These are phyloP conservation scores for Lochmaea crataegi DNA, from an alignment of 2,888 invertebrate genomes.

Conservation along the genomic window DNA sequence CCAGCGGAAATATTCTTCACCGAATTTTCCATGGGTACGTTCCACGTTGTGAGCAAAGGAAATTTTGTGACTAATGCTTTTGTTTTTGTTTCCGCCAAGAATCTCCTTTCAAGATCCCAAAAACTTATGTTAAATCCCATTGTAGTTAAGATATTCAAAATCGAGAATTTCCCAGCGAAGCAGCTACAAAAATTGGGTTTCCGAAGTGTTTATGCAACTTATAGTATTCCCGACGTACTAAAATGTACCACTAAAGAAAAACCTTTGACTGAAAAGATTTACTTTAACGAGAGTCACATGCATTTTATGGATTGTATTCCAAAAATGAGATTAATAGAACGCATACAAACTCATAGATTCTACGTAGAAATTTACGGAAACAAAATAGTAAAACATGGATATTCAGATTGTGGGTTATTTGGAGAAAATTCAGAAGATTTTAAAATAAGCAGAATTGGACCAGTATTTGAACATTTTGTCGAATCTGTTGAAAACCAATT, in stretches of 20 bases:
- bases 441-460: slow-evolving; percentile 28
- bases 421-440: slow-evolving; percentile 36
- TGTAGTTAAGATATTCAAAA: slow-evolving; percentile 50
- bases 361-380: slow-evolving; percentile 46
- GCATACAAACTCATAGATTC: slow-evolving; percentile 46
- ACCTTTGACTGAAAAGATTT: slow-evolving; percentile 41
- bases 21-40: slow-evolving; percentile 41
- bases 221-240: slow-evolving; percentile 47
- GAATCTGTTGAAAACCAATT: not conserved
- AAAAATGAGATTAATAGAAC: slow-evolving; percentile 50
- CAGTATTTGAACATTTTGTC: slow-evolving; percentile 23
- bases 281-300: slow-evolving; percentile 50
- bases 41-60: slow-evolving; percentile 27
- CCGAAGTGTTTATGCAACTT: slow-evolving; percentile 35
- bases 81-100: slow-evolving; percentile 41
- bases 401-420: slow-evolving; percentile 32
- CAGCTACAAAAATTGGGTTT: slow-evolving; percentile 41
- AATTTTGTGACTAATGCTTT: slow-evolving; percentile 38
- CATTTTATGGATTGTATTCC: slow-evolving; percentile 47
- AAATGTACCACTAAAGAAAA: slow-evolving; percentile 42
- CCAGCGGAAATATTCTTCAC: slow-evolving; percentile 52
- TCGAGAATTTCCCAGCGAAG: slow-evolving; percentile 49
- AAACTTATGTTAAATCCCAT: slow-evolving; percentile 51
- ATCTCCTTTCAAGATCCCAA: slow-evolving; percentile 49
- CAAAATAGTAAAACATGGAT: slow-evolving; percentile 7